A percentile compares a stretch with the other conserved stretches of the same genome.
Conservation (phyloP, 92 coral and sea anemone genomes). For the Porites rus region DNA sequence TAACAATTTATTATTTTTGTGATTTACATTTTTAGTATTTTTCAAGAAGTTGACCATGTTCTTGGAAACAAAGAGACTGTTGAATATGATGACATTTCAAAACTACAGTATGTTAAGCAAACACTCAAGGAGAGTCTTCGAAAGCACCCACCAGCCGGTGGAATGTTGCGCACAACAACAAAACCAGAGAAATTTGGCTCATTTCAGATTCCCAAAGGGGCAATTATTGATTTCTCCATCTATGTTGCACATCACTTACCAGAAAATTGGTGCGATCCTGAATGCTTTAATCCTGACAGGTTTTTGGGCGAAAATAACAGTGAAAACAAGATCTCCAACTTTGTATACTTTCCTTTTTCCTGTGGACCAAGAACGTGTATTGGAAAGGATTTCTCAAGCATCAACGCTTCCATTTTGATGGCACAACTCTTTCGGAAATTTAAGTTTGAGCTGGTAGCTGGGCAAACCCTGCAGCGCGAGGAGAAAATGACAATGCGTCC, state of each 20-base stretch:
- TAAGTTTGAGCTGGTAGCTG: constrained; percentile 65
- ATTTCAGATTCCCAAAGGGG: constrained; percentile 65
- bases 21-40: constrained; percentile 35
- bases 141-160: constrained; percentile 70
- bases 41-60: constrained; percentile 62
- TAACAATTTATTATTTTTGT: too few species aligned
- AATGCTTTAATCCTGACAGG: constrained; percentile 72
- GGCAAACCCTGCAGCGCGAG: constrained; percentile 38
- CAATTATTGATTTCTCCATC: constrained; percentile 10
- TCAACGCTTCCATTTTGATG: constrained; percentile 77
- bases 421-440: constrained; percentile 75
- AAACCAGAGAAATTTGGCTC: constrained; percentile 66
- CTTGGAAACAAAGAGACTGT: constrained; percentile 55
- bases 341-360: constrained; percentile 79
- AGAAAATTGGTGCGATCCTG: constrained; percentile 75
- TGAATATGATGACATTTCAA: constrained; percentile 73
- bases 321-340: constrained; percentile 51
- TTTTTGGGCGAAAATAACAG: constrained; percentile 34
- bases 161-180: constrained; percentile 18
- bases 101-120: constrained; percentile 79
- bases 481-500: constrained; percentile 70
- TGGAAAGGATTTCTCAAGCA: constrained; percentile 81
- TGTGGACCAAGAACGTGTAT: constrained; percentile 85
- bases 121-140: constrained; percentile 83
- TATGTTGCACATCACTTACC: constrained; percentile 52